phyloP scores from a whole-genome alignment of 2,797 vertebrate species.

The Acomys russatus region DNA sequence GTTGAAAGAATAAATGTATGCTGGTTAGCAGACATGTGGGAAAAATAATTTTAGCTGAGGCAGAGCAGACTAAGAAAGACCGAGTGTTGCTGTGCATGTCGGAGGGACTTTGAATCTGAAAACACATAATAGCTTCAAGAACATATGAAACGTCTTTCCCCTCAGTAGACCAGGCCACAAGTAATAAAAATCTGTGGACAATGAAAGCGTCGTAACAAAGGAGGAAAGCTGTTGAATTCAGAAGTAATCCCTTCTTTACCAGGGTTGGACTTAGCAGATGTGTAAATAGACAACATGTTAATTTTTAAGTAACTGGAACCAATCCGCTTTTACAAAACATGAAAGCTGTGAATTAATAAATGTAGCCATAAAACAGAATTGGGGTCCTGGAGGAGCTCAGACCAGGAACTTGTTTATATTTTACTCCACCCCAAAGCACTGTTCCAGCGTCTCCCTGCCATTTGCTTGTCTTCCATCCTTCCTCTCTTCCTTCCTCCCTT shows the following conservation, averaged over 20 bases:
- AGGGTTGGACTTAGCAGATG: slow-evolving; percentile 8
- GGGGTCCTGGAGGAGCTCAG: neutral
- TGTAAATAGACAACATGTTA: slow-evolving; percentile 32
- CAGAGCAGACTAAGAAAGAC: neutral
- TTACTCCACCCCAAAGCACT: neutral
- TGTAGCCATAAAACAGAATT: slow-evolving; percentile 25
- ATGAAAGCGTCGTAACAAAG: slow-evolving; percentile 14
- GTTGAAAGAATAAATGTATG: neutral
- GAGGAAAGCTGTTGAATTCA: neutral
- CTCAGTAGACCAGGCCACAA: neutral
- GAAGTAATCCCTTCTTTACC: neutral
- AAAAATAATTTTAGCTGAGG: neutral
- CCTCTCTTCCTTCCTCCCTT: too few relatives aligned
- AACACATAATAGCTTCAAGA: neutral
- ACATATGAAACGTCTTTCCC: neutral
- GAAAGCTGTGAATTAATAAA: slow-evolving; percentile 43
- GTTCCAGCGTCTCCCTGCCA: neutral
- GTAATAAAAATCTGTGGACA: slow-evolving; percentile 32
- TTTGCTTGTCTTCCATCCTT: neutral
- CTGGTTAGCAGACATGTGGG: neutral
- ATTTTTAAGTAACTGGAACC: slow-evolving; percentile 64
- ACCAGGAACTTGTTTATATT: neutral
- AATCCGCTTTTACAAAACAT: slow-evolving; percentile 8
- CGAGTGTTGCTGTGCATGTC: neutral
- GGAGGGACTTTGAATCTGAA: neutral